Base-by-base conservation (phyloP, 2,797 vertebrate genomes). In the Cuniculus paca region DNA sequence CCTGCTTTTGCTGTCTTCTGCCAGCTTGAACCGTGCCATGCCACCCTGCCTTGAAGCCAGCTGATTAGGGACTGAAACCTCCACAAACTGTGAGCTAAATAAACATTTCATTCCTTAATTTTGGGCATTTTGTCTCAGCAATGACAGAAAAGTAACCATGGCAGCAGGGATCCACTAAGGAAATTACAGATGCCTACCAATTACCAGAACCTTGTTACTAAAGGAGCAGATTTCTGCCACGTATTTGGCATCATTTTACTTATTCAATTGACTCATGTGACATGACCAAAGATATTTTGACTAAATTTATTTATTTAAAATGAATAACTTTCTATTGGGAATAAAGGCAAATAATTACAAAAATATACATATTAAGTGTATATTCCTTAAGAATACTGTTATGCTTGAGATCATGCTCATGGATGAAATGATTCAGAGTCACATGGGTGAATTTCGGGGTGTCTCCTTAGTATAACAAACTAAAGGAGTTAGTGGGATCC, bases 121-220 rank as follows among this genome's bases (percentile, higher is more conserved):
- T 65, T n/a, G 34, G 63, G 34, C 6, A 17, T n/a, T n/a, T n/a
- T 9, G 2, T n/a, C 34, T 65, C 63, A n/a, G 34, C 34, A n/a
- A n/a, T 65, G 34, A 65, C 0, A 65, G 63, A 65, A 65, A 65
- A 17, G 63, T 65, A n/a, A 17, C 63, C 63, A 65, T 17, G 16
- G n/a, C 6, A 65, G 19, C 52, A 17, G 3, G 6, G 89, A 17
- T 74, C 61, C n/a, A 39, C 31, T 82, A 68, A 83, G 81, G 58
- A 97, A 68, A 87, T 86, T 91, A 87, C 24, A 95, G 26, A 95
- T 83, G 96, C 82, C 78, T 14, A 95, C 24, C 36, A 88, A 24
- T 87, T 91, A 87, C 7, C 22, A 87, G 50, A 11, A n/a, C n/a
- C 26, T 88, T 83, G 94, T 65, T 75, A 45, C 45, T 92, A 77